Evolutionary conservation across 1,140 invertebrate genomes (phyloP).

Genomic region (Holotrichia oblita): DNA sequence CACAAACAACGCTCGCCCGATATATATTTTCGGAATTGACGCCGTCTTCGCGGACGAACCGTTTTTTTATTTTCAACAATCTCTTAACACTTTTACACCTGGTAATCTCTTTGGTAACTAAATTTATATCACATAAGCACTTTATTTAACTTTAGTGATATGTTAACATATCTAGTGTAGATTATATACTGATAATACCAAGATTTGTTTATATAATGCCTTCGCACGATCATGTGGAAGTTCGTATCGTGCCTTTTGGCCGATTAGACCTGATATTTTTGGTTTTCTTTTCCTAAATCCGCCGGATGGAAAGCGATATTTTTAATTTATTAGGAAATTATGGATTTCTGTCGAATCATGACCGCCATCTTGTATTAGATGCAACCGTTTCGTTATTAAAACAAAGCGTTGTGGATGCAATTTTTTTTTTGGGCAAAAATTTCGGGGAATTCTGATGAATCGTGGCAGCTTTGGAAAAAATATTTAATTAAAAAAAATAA

Average conservation of each 20-base stretch:
- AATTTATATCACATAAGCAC: conserved; percentile 37
- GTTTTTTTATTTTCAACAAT: neutral
- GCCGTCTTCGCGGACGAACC: too few relatives aligned
- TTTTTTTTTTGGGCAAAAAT: too few relatives aligned
- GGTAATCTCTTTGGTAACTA: conserved; percentile 35
- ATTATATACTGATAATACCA: conserved; percentile 27
- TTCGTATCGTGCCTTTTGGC: neutral
- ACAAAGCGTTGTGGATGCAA: neutral
- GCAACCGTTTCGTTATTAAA: neutral
- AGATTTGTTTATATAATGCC: conserved; percentile 19
- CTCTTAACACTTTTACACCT: conserved; percentile 19
- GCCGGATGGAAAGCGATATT: too few relatives aligned
- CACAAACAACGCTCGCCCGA: neutral
- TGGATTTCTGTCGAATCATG: neutral
- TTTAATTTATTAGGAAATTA: too few relatives aligned
- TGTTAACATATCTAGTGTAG: conserved; percentile 34
- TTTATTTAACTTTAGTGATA: conserved; percentile 34
- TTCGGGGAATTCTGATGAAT: too few relatives aligned
- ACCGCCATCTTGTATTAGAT: neutral
- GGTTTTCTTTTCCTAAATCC: too few relatives aligned
- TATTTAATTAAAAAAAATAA: too few relatives aligned
- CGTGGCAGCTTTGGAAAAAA: too few relatives aligned
- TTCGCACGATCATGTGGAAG: neutral
- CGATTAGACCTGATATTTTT: neutral
- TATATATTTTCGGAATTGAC: too few relatives aligned